Conservation (phyloP, 2,113 vertebrate species). For the Rhodinocichla rosea region DNA sequence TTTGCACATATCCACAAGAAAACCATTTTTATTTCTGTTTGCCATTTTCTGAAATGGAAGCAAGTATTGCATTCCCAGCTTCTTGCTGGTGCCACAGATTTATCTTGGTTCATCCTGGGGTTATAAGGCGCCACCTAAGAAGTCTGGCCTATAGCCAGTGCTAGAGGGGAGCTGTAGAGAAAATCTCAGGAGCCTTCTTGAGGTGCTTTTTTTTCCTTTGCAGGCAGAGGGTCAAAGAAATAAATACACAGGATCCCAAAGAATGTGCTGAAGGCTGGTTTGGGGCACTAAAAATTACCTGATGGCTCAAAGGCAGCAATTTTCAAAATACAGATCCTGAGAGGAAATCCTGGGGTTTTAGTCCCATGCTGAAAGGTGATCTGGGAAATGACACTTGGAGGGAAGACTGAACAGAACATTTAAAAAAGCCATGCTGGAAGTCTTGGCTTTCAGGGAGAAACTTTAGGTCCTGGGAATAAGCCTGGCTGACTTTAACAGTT, state of each 20-base stretch:
- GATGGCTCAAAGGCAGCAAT: background rate
- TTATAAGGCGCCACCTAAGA: slow-evolving; percentile 45
- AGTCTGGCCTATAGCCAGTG: background rate
- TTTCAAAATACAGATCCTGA: background rate
- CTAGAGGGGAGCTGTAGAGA: background rate
- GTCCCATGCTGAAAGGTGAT: background rate
- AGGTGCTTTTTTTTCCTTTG: background rate
- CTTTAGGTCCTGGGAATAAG: background rate
- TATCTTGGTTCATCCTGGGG: slow-evolving; percentile 51
- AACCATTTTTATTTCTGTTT: background rate
- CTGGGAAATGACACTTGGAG: background rate
- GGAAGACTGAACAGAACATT: background rate
- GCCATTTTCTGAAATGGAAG: background rate
- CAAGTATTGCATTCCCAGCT: background rate
- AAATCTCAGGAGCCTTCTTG: background rate
- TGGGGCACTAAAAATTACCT: background rate
- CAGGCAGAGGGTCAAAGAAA: background rate
- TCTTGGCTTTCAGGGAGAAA: background rate
- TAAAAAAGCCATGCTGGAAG: background rate
- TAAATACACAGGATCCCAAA: background rate
- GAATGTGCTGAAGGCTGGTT: background rate
- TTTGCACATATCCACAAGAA: background rate
- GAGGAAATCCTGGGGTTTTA: background rate
- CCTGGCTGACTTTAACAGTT: background rate
- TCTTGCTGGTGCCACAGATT: background rate